Conservation (phyloP, 1,140 invertebrate genomes). For the Hestina assimilis region DNA sequence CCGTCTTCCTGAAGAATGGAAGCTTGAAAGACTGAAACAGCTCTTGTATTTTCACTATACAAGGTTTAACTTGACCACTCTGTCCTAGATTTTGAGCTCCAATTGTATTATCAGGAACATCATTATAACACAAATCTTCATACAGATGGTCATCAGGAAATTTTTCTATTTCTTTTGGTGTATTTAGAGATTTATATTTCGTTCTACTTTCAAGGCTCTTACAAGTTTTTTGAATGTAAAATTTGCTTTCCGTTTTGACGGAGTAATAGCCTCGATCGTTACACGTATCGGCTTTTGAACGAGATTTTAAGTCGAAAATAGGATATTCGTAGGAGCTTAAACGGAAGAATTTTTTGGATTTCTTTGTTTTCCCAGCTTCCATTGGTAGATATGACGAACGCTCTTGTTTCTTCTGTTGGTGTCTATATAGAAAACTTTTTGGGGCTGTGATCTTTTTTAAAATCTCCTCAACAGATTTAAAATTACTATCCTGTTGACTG, state of each 20-base stretch:
- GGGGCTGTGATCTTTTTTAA: slow-evolving; percentile 62
- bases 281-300: slow-evolving; percentile 45
- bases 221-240: slow-evolving; percentile 41
- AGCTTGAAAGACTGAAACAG: slow-evolving; percentile 61
- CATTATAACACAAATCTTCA: slow-evolving; percentile 65
- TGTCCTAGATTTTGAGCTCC: slow-evolving; percentile 3
- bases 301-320: slow-evolving; percentile 49
- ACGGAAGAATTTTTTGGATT: slow-evolving; percentile 53
- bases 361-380: slow-evolving; percentile 52
- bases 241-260: slow-evolving; percentile 52
- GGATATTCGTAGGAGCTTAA: slow-evolving; percentile 66
- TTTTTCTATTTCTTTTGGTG: slow-evolving; percentile 46
- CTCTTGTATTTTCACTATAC: slow-evolving; percentile 64
- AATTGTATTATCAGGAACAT: slow-evolving; percentile 34
- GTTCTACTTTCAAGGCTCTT: slow-evolving; percentile 47
- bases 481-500: slow-evolving; percentile 41
- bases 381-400: slow-evolving; percentile 69
- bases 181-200: slow-evolving; percentile 56
- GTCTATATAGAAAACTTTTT: slow-evolving; percentile 74
- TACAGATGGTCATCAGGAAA: slow-evolving; percentile 65
- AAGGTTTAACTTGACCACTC: slow-evolving; percentile 39
- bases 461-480: slow-evolving; percentile 56
- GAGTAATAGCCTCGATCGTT: slow-evolving; percentile 64
- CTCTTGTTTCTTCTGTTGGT: slow-evolving; percentile 48
- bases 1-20: slow-evolving; percentile 55